phyloP scores from a whole-genome alignment of 2,113 vertebrate genomes.

The Myrmecobius fasciatus region DNA sequence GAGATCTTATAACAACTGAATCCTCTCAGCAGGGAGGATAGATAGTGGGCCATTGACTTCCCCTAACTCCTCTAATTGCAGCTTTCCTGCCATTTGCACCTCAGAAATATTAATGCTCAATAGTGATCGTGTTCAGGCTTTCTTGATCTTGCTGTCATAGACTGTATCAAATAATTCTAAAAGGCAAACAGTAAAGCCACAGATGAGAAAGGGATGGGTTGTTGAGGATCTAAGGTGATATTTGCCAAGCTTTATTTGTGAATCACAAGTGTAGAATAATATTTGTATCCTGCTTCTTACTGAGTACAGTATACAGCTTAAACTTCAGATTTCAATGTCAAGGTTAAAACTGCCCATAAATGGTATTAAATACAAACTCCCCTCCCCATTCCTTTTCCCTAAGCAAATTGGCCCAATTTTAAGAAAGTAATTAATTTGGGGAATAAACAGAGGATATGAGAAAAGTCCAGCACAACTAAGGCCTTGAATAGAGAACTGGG shows the following conservation, averaged over 20 bases:
- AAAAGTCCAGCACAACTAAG: background rate
- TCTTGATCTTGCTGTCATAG: slow-evolving; percentile 1
- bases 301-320: background rate
- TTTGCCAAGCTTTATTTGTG: background rate
- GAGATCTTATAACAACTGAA: background rate
- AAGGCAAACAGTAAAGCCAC: background rate
- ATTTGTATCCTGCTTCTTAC: background rate
- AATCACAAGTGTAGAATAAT: rapidly evolving
- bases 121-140: slow-evolving; percentile 17
- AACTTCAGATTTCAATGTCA: background rate
- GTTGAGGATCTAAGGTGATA: background rate
- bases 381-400: background rate
- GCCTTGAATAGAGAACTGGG: slow-evolving; percentile 24
- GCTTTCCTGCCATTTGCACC: background rate
- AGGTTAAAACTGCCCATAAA: background rate
- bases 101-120: background rate
- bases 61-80: background rate
- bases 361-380: background rate
- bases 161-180: slow-evolving; percentile 22
- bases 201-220: background rate
- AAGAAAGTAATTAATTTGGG: background rate
- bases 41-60: background rate
- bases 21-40: background rate
- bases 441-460: background rate
- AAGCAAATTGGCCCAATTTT: background rate